Evolutionary conservation across 2,888 invertebrate species (phyloP).

Genomic region (Aromia moschata): DNA sequence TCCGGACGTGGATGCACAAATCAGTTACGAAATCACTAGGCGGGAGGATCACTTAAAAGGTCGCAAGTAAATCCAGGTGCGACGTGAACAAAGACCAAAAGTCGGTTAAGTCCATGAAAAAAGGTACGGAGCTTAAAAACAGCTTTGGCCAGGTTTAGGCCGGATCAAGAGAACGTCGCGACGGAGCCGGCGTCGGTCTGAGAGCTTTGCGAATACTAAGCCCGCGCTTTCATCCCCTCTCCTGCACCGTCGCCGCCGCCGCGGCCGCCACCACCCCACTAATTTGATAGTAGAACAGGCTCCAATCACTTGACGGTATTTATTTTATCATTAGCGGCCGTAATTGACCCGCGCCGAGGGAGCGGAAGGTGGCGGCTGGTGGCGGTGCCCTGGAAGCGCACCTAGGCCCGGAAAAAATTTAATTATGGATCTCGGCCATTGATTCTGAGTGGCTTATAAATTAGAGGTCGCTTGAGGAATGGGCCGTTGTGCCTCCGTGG

Average conservation of each 20-base stretch:
- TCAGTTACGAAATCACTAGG: constrained; percentile 49
- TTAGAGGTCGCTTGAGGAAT: not conserved
- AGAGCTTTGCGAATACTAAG: constrained; percentile 63
- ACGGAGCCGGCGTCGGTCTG: constrained; percentile 62
- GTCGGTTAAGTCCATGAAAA: constrained; percentile 63
- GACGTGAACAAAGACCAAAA: constrained; percentile 63
- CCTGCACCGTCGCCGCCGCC: no score
- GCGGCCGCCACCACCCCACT: constrained; percentile 50
- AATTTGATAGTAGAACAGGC: constrained; percentile 54
- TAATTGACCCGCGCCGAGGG: constrained; percentile 41
- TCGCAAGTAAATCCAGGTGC: constrained; percentile 62
- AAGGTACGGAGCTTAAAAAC: constrained; percentile 63
- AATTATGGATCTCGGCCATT: constrained; percentile 30
- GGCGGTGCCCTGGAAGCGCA: constrained; percentile 8
- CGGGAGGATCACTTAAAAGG: constrained; percentile 56
- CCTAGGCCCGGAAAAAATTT: constrained; percentile 21
- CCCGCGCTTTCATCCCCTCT: constrained; percentile 56
- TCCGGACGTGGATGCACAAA: constrained; percentile 56
- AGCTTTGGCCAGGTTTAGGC: constrained; percentile 63
- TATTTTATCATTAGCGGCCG: constrained; percentile 61
- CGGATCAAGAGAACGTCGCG: constrained; percentile 65
- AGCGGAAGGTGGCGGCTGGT: constrained; percentile 13
- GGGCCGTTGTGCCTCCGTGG: no score
- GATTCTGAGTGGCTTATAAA: constrained; percentile 2
- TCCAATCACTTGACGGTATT: constrained; percentile 57